Base-by-base conservation (phyloP, 1,140 invertebrate genomes). In the Aethina tumida region DNA sequence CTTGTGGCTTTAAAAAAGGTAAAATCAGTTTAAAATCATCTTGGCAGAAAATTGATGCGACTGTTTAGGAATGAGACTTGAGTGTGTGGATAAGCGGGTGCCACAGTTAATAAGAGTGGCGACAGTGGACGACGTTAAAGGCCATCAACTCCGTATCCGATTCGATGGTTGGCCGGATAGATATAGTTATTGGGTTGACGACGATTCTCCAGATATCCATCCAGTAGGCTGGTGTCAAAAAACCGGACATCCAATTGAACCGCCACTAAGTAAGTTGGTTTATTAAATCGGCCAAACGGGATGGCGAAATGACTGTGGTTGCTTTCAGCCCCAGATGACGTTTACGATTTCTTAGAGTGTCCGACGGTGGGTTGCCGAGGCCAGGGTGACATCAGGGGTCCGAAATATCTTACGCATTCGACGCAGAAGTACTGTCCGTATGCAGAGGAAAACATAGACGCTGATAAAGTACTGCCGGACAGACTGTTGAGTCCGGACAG, bases 141-240 rank as follows among this genome's bases (percentile, higher is more conserved):
- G 76, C 3, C 78, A 84, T 60, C 75, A 81, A 58, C 69, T 95
- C 12, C 77, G 82, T 53, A 77, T 97, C 33, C 77, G 86, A 53
- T 92, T 94, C 65, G 91, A 95, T 64, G 90, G 90, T 6, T 96
- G 91, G 87, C 77, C 81, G 1, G 74, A 79, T 45, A 74, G 77
- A 40, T 87, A 91, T 60, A 80, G 84, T 42, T 90, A 82, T 59
- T 94, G 87, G 87, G 65, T 93, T 43, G 82, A 92, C 56, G 89
- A 94, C 59, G 87, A 95, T 64, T 86, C 78, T 42, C 72, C 81
- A 0, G 86, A 93, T 63, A 79, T 97, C 50, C 90, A 95, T 71
- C 90, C 90, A 9, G 73, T 85, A 47, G 84, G 86, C 14, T 97
- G 90, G 89, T 91, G 87, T 59, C 62, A 73, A 39, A 86, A 85